These are phyloP conservation scores for Mythimna loreyi DNA, from an alignment of 2,888 invertebrate species.

Conservation along the genomic window DNA sequence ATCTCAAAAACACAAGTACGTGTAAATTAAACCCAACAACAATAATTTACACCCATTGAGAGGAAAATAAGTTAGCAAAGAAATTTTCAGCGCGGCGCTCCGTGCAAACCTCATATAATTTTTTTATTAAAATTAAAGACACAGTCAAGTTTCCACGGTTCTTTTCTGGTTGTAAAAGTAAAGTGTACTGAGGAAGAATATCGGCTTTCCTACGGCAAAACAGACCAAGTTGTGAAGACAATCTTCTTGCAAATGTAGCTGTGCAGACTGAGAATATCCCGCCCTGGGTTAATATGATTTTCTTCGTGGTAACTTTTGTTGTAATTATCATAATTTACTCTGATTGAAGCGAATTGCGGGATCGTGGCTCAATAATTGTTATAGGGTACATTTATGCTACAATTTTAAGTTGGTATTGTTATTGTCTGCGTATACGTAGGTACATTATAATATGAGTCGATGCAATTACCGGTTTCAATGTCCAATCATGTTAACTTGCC, in stretches of 20 bases:
- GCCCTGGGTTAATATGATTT: conserved; percentile 44
- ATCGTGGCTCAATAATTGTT: conserved; percentile 33
- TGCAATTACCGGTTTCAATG: background rate
- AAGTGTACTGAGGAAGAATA: conserved; percentile 52
- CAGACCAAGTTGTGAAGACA: conserved; percentile 47
- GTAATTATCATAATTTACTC: conserved; percentile 44
- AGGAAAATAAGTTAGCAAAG: conserved; percentile 48
- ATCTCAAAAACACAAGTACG: conserved; percentile 27
- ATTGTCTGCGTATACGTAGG: background rate
- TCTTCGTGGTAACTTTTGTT: conserved; percentile 32
- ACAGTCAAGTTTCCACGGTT: conserved; percentile 51
- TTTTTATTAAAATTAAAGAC: conserved; percentile 55
- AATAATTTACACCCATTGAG: conserved; percentile 52
- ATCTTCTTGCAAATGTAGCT: conserved; percentile 45
- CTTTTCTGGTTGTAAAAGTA: conserved; percentile 55
- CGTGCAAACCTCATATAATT: conserved; percentile 29
- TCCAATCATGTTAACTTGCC: no score
- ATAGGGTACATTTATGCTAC: conserved; percentile 13
- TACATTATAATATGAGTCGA: no score
- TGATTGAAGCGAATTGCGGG: conserved; percentile 37
- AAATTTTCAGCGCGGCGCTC: conserved; percentile 46
- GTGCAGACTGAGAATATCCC: conserved; percentile 27
- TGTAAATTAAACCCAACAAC: conserved; percentile 37
- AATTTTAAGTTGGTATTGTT: conserved; percentile 4
- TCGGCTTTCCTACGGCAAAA: conserved; percentile 45